Base-by-base conservation (phyloP, 2,797 vertebrate genomes). In the Myioborus melanocephalus region DNA sequence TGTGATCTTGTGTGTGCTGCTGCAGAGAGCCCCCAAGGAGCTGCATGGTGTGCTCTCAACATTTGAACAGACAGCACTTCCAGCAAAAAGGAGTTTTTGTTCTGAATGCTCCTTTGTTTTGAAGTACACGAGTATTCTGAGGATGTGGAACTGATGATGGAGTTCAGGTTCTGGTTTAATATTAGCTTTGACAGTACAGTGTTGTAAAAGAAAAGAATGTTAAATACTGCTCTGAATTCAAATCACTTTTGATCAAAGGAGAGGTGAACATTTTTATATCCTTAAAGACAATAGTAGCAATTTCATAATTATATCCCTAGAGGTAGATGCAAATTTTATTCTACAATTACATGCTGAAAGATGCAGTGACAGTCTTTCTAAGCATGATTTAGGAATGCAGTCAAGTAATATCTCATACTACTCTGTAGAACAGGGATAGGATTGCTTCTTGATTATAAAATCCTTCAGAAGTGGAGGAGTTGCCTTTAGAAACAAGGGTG, bases 21-120 rank as follows among this genome's bases (percentile, higher is more conserved):
- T 97, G 97, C 96, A 34, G 97, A 97, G 76, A 96, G 89, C 94
- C 95, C 95, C 96, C 60, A 44, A 93, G 96, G 97, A 97, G 84
- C 95, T 44, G 49, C 96, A 85, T 60, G 50, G 83, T 66, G 70
- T 59, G 94, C 84, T 94, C 93, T 96, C 91, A 90, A 96, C 85
- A 93, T 96, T 95, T 71, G 92, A 85, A 87, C 94, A 85, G 89
- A 47, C 77, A 94, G 87, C 75, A 90, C 93, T 95, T 92, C 78
- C 91, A 96, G 94, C 87, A 96, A 96, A 94, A 98, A 96, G 88
- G 93, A 95, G 57, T 59, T 79, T 88, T 97, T 96, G 80, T 83
- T 96, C 91, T 90, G 84, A 91, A 80, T 24, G 8, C 90, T 78
- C 94, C 89, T 97, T 97, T 98, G 94, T 96, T 98, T 97, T 90